A percentile compares a stretch with the other conserved stretches of the same genome.
These are phyloP conservation scores for Sebastes iracundus DNA, from an alignment of 2,797 vertebrate genomes.

Conservation along the genomic window DNA sequence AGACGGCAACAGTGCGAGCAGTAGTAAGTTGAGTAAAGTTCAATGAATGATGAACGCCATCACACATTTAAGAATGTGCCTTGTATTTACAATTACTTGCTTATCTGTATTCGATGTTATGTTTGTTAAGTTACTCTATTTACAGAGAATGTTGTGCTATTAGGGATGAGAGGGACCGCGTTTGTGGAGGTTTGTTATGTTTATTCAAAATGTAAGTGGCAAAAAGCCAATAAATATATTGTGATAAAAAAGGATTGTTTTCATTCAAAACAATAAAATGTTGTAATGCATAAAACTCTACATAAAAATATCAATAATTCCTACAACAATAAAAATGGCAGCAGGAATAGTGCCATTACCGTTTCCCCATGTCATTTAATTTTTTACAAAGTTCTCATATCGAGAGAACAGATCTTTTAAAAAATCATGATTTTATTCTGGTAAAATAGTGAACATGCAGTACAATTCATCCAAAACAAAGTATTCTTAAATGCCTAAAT, in stretches of 20 bases:
- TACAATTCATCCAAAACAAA: neutral
- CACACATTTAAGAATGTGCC: neutral
- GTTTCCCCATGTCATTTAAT: neutral
- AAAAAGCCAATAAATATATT: too few relatives aligned
- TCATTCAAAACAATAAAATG: neutral
- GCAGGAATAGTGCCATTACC: neutral
- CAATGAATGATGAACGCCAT: neutral
- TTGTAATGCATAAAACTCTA: neutral
- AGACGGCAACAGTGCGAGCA: neutral
- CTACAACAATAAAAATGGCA: neutral
- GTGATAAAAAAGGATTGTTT: neutral
- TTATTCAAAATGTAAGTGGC: too few relatives aligned
- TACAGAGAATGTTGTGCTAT: too few relatives aligned
- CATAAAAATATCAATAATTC: neutral
- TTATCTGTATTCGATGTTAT: too few relatives aligned
- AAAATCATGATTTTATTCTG: neutral
- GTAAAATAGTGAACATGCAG: neutral
- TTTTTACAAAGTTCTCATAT: neutral
- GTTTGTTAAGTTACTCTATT: too few relatives aligned
- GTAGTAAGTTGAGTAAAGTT: neutral
- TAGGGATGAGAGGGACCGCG: too few relatives aligned
- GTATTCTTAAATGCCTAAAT: neutral
- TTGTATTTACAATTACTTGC: too few relatives aligned
- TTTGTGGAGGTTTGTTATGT: rapidly evolving
- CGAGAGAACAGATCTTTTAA: neutral